A percentile compares a stretch with the other conserved stretches of the same genome.
phyloP scores from a whole-genome alignment of 2,113 vertebrate species.

The Asarcornis scutulata region DNA sequence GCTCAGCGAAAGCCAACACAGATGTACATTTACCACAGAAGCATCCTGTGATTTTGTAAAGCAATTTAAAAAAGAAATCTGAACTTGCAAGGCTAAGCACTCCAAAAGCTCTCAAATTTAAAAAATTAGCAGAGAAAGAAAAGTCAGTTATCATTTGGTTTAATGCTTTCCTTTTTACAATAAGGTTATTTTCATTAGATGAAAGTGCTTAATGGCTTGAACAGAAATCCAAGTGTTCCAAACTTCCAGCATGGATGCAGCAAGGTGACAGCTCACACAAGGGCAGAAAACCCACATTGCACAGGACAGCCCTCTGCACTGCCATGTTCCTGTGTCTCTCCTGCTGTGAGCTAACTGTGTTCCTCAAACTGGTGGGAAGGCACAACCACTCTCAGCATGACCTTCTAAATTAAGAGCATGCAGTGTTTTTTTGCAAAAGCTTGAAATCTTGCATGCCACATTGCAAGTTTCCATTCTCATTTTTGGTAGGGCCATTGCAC shows the following conservation, averaged over 20 bases:
- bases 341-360: rapidly evolving
- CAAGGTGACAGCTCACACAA: neutral
- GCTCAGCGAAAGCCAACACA: slow-evolving; percentile 59
- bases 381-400: rapidly evolving
- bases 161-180: neutral
- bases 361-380: neutral
- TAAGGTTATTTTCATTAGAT: neutral
- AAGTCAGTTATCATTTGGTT: neutral
- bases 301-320: neutral
- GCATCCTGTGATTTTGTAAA: slow-evolving; percentile 45
- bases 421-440: neutral
- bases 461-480: neutral
- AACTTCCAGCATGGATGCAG: neutral
- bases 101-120: slow-evolving; percentile 1
- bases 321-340: neutral
- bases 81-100: slow-evolving; percentile 41
- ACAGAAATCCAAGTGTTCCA: neutral
- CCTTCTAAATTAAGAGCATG: neutral
- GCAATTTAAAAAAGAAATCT: neutral
- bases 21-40: slow-evolving; percentile 58
- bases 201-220: neutral
- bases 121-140: neutral
- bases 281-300: neutral
- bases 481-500: neutral
- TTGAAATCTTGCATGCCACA: rapidly evolving